phyloP scores from a whole-genome alignment of 2,888 invertebrate genomes.

The Sepioteuthis lessoniana region DNA sequence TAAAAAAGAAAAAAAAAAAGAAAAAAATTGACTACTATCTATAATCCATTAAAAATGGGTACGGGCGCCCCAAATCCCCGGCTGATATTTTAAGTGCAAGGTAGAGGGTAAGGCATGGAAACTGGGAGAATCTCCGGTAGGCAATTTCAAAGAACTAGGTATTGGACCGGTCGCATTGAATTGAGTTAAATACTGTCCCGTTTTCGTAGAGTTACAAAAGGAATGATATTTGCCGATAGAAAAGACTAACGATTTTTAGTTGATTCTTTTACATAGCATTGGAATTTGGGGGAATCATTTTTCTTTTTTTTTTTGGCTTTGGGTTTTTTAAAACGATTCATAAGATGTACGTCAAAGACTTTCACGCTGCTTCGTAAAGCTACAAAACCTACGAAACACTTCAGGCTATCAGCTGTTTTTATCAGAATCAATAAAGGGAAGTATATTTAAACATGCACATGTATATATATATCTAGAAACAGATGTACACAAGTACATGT shows the following conservation, averaged over 20 bases:
- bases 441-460: neutral
- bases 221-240: neutral
- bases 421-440: neutral
- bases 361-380: neutral
- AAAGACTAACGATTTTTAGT: neutral
- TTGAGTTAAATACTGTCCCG: neutral
- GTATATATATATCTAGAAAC: neutral
- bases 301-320: too few relatives aligned
- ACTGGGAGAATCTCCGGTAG: neutral
- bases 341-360: neutral
- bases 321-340: neutral
- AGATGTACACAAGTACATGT: neutral
- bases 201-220: neutral
- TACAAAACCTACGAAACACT: neutral
- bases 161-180: neutral
- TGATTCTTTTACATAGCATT: neutral
- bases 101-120: neutral
- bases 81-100: neutral
- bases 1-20: neutral
- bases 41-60: neutral
- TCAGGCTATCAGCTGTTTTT: neutral
- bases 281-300: neutral
- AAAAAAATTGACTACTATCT: neutral
- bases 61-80: neutral
- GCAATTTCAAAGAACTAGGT: too few relatives aligned